phyloP scores from a whole-genome alignment of 1,140 invertebrate genomes.

The Drosophila sproati region DNA sequence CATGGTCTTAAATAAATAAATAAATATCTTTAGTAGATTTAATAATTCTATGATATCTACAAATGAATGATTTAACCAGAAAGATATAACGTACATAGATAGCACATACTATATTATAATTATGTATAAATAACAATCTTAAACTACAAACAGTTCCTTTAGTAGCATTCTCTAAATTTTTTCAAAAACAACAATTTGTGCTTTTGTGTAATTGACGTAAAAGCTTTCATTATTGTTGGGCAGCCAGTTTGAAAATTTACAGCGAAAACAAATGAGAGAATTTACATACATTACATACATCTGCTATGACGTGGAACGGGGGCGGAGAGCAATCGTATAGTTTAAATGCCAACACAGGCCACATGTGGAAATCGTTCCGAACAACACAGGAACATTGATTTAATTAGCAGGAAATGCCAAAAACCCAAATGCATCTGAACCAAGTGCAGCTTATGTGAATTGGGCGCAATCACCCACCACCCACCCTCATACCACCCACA shows the following conservation, averaged over 20 bases:
- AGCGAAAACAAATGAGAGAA: slow-evolving; percentile 18
- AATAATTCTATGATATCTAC: background rate
- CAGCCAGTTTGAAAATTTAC: background rate
- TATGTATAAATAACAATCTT: too few relatives aligned
- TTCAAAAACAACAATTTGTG: background rate
- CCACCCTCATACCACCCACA: slow-evolving; percentile 3
- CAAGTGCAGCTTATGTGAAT: background rate
- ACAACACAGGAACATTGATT: slow-evolving; percentile 13
- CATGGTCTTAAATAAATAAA: background rate
- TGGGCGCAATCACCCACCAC: background rate
- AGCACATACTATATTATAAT: background rate
- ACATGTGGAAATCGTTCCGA: too few relatives aligned
- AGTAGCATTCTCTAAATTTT: background rate
- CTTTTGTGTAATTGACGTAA: slow-evolving; percentile 28
- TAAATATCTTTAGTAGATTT: background rate
- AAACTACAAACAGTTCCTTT: slow-evolving; percentile 21
- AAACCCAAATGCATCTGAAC: slow-evolving; percentile 22
- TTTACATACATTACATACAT: background rate
- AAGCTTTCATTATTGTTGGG: slow-evolving; percentile 16
- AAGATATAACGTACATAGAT: too few relatives aligned
- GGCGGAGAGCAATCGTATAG: too few relatives aligned
- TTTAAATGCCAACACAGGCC: too few relatives aligned
- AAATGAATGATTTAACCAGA: background rate
- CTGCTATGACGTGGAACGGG: background rate
- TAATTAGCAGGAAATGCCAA: slow-evolving; percentile 27